Evolutionary conservation across 1,140 invertebrate species (phyloP), one percentile per base, ranked within the genome.

Genomic region (Colletes gigas): DNA sequence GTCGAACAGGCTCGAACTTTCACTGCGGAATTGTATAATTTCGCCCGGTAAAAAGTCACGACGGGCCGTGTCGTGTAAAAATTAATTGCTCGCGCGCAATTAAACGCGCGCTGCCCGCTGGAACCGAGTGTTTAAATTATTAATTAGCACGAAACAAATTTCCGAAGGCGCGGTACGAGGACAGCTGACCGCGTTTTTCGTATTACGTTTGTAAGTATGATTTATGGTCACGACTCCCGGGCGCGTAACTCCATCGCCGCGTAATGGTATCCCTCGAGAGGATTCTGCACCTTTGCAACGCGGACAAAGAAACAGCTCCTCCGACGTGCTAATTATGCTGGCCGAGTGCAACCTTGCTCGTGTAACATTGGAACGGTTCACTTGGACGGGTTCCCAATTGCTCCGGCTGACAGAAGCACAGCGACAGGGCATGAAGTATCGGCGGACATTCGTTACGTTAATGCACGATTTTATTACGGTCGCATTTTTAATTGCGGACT

Each of bases 361-460:
- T 68, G 79, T 75, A 85, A 83, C 82, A 88, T 88, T 83, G 84
- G 78, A 84, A 88, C 83, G 88, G 87, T 90, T 90, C 88, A 92
- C 81, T 93, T 93, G 92, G 91, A 93, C 91, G 81, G 63, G 84
- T 88, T 92, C 91, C 92, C 92, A 93, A 92, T 93, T 91, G 91
- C 91, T 62, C 59, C 78, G 52, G 88, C 88, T n/a, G 90, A 91
- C 92, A 91, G 91, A 93, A 92, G 92, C 84, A 82, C 89, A 78
- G 81, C 87, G 87, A 86, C 83, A 87, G 71, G 72, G 85, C 88
- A 91, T 90, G 89, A 92, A 83, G 85, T 82, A 89, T 82, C 73
- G 80, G 81, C 75, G 75, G 88, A 85, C 88, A 91, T 92, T 93
- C 91, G 91, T 93, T 90, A 91, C 85, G 83, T 92, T 91, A 91